Base-by-base conservation (phyloP, 2,797 vertebrate genomes). In the Paramormyrops hopkinsi region DNA sequence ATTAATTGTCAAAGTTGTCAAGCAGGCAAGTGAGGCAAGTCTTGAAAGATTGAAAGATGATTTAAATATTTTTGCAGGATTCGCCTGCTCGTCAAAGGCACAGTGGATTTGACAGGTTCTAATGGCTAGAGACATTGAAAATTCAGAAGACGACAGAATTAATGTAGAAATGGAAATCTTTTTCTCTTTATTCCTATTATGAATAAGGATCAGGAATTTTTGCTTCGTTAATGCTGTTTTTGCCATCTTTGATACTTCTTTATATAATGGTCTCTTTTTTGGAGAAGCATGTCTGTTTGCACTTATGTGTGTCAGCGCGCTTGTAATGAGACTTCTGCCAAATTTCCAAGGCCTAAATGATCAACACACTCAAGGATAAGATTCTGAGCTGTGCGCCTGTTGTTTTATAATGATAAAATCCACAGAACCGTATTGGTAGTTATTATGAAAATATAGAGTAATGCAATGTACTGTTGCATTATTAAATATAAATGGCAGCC, bases 1-100 rank as follows among this genome's bases (percentile, higher is more conserved):
- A 95, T 95, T 94, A 95, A 95, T 95, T 94, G 94, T 95, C 94
- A 92, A 92, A 93, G 91, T 92, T 93, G 92, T 95, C 94, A 94
- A 76, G 89, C 86, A 29, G 56, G 91, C 82, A 88, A 90, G 73
- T 83, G 91, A 90, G 92, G 92, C 92, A 91, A 90, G 89, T 91
- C 90, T 91, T 91, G 92, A 90, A 92, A 94, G 91, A 95, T 92
- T 94, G 92, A 94, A 92, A 93, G 93, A 94, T 94, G 93, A 95
- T 96, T 94, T 95, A 93, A 96, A 95, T 96, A 95, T 94, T 94
- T 79, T 88, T 73, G 41, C 33, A 88, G 91, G 89, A 89, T 91
- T 88, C 76, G 62, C 92, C 90, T 54, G 90, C 54, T 85, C 44
- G 17, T 89, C 54, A 37, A 62, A 56, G 94, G 94, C 94, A 94